Evolutionary conservation across 2,888 invertebrate species (phyloP).

Genomic region (Lasioglossum figueresi): DNA sequence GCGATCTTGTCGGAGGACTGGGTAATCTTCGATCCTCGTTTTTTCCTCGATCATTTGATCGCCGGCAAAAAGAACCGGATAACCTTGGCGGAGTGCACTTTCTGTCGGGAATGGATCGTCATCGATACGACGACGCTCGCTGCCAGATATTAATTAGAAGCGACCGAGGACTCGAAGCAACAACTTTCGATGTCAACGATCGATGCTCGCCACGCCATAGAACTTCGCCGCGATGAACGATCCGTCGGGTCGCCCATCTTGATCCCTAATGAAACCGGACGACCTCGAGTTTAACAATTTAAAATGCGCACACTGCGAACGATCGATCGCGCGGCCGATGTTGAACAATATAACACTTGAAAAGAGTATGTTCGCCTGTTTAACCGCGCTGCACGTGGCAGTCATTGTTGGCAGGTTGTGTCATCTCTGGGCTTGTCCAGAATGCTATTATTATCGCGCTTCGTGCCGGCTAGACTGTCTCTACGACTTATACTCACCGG

Average conservation of each 20-base stretch:
- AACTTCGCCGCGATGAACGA: neutral
- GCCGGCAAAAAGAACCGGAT: constrained; percentile 44
- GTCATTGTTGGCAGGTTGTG: constrained; percentile 70
- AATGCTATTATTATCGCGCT: constrained; percentile 61
- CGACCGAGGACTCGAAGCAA: constrained; percentile 17
- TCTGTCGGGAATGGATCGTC: constrained; percentile 31
- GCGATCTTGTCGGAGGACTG: constrained; percentile 32
- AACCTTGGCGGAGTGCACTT: constrained; percentile 47
- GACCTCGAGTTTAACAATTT: constrained; percentile 41
- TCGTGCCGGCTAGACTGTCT: constrained; percentile 30
- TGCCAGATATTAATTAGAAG: constrained; percentile 27
- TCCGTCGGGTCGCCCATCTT: neutral
- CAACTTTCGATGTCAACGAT: constrained; percentile 15
- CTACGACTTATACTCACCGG: constrained; percentile 25
- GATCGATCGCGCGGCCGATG: constrained; percentile 18
- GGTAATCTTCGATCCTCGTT: neutral
- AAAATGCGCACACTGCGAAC: constrained; percentile 11
- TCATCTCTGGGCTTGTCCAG: constrained; percentile 74
- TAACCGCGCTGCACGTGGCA: constrained; percentile 52
- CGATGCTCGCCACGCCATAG: neutral
- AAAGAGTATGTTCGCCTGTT: constrained; percentile 36
- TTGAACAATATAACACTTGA: neutral
- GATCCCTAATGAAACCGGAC: constrained; percentile 1
- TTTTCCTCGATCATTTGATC: constrained; percentile 3
- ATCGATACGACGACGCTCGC: constrained; percentile 20